phyloP scores from a whole-genome alignment of 2,113 vertebrate genomes.

The Climacteris rufus region DNA sequence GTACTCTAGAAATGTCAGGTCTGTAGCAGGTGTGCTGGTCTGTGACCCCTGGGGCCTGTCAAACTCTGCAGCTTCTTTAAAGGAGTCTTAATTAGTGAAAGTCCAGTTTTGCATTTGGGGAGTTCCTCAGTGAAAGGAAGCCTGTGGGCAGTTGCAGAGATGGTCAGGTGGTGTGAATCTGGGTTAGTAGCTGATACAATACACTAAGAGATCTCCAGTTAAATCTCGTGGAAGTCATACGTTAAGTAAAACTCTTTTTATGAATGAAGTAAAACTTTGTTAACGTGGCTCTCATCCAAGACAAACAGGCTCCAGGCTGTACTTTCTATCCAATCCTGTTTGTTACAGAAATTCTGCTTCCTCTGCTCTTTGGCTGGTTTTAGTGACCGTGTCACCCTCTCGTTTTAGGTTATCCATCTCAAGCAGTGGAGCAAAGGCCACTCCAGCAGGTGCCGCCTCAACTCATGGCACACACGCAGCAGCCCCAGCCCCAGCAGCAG shows the following conservation, averaged over 20 bases:
- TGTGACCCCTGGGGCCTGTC: neutral
- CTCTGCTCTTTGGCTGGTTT: neutral
- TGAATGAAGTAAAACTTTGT: neutral
- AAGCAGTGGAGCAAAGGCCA: constrained; percentile 89
- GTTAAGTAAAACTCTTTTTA: neutral
- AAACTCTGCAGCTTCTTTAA: neutral
- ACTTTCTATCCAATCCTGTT: neutral
- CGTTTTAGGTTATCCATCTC: constrained; percentile 84
- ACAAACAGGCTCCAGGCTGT: neutral
- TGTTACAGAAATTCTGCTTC: neutral
- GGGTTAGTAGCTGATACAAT: neutral
- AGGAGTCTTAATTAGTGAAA: neutral
- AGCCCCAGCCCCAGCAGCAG: constrained; percentile 71
- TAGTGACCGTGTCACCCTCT: neutral
- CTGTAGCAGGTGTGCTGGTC: neutral
- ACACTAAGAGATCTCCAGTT: neutral
- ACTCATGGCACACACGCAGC: constrained; percentile 83
- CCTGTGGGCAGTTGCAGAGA: neutral
- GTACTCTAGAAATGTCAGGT: neutral
- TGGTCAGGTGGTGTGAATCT: neutral
- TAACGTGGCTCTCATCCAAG: neutral
- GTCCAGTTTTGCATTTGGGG: neutral
- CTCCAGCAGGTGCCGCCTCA: constrained; percentile 92
- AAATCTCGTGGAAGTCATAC: neutral
- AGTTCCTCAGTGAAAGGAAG: neutral